Evolutionary conservation across 1,140 invertebrate genomes (phyloP).

Genomic region (Spodoptera frugiperda): DNA sequence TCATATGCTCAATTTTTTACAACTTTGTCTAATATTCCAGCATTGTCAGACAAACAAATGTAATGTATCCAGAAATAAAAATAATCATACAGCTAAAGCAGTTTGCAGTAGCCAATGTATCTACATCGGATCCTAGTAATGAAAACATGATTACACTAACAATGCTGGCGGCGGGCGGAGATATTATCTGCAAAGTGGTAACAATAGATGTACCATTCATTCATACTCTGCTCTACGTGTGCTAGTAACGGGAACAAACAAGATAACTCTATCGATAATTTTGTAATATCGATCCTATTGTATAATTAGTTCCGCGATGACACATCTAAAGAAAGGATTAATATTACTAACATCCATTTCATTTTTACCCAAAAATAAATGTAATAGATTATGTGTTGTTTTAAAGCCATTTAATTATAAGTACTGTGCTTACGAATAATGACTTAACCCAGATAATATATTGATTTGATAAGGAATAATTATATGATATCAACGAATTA

Average conservation of each 20-base stretch:
- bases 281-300: background rate
- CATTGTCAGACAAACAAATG: background rate
- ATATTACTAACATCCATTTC: too few species aligned
- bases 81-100: background rate
- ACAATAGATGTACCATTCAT: conserved; percentile 40
- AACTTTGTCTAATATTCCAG: too few species aligned
- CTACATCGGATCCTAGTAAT: conserved; percentile 36
- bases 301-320: too few species aligned
- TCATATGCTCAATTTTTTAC: too few species aligned
- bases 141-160: conserved; percentile 41
- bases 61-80: background rate
- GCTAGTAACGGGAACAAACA: conserved; percentile 15
- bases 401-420: background rate
- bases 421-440: background rate
- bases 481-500: background rate
- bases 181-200: conserved; percentile 41
- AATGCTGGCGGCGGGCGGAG: conserved; percentile 19
- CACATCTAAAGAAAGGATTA: too few species aligned
- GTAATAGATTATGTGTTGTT: background rate
- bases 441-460: background rate
- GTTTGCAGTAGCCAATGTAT: conserved; percentile 19
- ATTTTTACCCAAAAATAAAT: background rate
- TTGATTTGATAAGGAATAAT: background rate
- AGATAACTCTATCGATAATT: conserved; percentile 11
- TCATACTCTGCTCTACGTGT: conserved; percentile 30